A percentile compares a stretch with the other conserved stretches of the same genome.
phyloP scores from a whole-genome alignment of 2,797 vertebrate species.

The Mus minutoides region DNA sequence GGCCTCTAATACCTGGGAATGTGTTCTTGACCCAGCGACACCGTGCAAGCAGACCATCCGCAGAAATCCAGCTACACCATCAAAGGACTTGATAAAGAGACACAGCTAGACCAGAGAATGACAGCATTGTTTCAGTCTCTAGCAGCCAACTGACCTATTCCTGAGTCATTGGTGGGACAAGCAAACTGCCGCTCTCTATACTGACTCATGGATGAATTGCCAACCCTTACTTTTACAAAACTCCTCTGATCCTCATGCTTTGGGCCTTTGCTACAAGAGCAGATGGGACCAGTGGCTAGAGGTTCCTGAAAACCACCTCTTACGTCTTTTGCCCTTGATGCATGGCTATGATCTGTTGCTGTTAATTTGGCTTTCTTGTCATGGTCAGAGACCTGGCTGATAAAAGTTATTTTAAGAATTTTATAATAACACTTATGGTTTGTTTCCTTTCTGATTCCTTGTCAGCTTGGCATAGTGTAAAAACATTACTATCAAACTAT shows the following conservation, averaged over 20 bases:
- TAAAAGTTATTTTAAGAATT: neutral
- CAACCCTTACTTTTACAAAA: neutral
- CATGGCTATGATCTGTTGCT: neutral
- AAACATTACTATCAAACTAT: neutral
- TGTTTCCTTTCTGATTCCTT: neutral
- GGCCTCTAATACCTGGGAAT: neutral
- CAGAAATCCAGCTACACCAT: neutral
- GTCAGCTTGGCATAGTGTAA: neutral
- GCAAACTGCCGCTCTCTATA: neutral
- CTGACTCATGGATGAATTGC: neutral
- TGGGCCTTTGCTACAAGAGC: neutral
- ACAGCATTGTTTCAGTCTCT: neutral
- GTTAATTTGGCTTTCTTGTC: neutral
- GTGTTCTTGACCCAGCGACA: neutral
- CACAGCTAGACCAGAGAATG: neutral
- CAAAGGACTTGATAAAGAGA: neutral
- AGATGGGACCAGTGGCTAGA: neutral
- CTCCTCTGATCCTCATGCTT: neutral
- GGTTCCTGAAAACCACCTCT: neutral
- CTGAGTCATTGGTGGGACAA: neutral
- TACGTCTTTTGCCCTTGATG: neutral
- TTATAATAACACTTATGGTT: neutral
- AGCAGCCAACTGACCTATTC: neutral
- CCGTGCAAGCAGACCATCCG: neutral
- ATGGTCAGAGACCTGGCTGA: neutral